Evolutionary conservation across 2,113 vertebrate genomes (phyloP).

Genomic region (Mustela lutreola): DNA sequence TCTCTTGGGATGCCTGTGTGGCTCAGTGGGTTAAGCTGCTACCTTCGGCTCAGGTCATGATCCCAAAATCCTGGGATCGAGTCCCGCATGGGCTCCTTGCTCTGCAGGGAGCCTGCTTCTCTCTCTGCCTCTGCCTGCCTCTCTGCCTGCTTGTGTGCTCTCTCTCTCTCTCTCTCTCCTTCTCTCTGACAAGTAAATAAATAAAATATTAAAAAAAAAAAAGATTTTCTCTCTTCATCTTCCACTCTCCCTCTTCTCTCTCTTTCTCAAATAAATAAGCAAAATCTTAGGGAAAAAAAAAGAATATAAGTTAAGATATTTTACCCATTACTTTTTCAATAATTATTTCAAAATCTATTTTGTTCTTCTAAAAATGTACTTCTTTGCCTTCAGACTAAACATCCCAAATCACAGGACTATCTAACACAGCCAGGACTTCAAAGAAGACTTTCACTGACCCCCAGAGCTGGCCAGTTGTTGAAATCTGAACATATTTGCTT

Average conservation of each 20-base stretch:
- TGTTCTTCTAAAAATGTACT: slow-evolving; percentile 70
- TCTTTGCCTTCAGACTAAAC: slow-evolving; percentile 82
- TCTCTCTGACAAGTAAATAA: no score
- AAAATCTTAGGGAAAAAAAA: not conserved
- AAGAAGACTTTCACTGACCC: slow-evolving; percentile 58
- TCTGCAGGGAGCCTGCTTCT: no score
- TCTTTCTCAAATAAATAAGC: not conserved
- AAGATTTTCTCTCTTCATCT: not conserved
- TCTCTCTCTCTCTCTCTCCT: no score
- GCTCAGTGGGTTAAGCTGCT: no score
- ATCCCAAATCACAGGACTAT: slow-evolving; percentile 74
- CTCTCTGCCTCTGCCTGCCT: no score
- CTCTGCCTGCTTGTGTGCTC: no score
- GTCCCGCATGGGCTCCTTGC: no score
- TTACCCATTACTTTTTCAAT: slow-evolving; percentile 63
- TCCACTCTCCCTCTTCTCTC: not conserved
- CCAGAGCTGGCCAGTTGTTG: slow-evolving; percentile 73
- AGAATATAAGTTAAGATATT: slow-evolving; percentile 58
- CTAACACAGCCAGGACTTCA: slow-evolving; percentile 43
- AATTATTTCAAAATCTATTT: slow-evolving; percentile 70
- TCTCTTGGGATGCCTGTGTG: not conserved
- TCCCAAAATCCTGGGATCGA: no score
- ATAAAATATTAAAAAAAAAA: no score
- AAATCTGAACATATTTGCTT: slow-evolving; percentile 62
- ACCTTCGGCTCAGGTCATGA: no score